Evolutionary conservation across 35 echinoderm and acorn worm species (phyloP).

Genomic region (Ptychodera flava): DNA sequence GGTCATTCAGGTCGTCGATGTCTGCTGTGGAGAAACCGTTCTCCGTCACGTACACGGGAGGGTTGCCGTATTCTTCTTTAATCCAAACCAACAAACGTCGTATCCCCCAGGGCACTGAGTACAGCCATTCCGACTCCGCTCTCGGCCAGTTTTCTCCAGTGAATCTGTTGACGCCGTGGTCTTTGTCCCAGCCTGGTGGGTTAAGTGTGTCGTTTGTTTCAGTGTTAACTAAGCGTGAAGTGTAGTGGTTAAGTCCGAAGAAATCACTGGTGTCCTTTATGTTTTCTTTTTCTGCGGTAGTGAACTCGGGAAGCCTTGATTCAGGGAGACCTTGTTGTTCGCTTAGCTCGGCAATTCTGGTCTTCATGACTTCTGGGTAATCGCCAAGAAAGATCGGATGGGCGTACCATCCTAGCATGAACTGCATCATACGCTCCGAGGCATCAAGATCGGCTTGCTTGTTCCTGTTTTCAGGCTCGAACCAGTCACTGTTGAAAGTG

Average conservation of each 20-base stretch:
- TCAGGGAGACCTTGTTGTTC: neutral
- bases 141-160: neutral
- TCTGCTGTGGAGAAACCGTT: neutral
- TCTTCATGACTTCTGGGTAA: neutral
- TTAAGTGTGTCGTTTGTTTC: neutral
- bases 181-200: neutral
- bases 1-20: neutral
- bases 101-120: neutral
- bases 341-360: neutral
- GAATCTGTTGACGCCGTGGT: neutral
- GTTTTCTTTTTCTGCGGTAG: neutral
- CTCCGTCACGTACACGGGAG: neutral
- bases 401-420: neutral
- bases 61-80: neutral
- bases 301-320: neutral
- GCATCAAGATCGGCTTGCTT: neutral
- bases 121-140: neutral
- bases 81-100: neutral
- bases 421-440: neutral
- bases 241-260: neutral
- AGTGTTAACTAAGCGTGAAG: neutral
- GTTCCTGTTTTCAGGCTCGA: neutral
- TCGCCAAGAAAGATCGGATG: neutral
- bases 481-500: neutral
- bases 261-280: neutral